Evolutionary conservation across 2,113 vertebrate species (phyloP), one percentile per base, ranked within the genome.

Genomic region (Coregonus clupeaformis): DNA sequence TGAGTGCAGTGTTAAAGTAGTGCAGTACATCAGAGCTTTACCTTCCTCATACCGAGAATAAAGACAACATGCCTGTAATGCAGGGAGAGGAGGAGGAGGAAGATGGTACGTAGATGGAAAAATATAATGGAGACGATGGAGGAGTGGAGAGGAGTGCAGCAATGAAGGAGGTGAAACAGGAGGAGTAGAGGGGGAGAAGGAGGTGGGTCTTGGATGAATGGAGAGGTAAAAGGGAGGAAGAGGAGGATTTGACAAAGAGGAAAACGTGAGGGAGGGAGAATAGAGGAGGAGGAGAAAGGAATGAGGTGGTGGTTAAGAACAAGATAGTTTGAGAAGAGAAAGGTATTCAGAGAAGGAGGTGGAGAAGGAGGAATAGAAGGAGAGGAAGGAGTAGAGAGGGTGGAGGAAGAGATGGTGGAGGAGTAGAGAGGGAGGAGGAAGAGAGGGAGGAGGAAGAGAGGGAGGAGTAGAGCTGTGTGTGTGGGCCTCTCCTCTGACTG

Each of bases 1-100:
- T 68, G 52, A 81, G 68, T 68, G 57, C 65, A 29, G 52, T n/a
- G n/a, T n/a, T n/a, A 36, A 11, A 66, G 11, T n/a, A n/a, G n/a
- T n/a, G n/a, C n/a, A n/a, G n/a, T n/a, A 60, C 57, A 52, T 52
- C 57, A 24, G 20, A 60, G 57, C 5, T 60, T 13, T 60, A 22
- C 6, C 1, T 2, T 42, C 36, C 9, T 42, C 16, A 18, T 18
- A 52, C n/a, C n/a, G 13, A 52, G 68, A 76, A 68, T 71, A 6
- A n/a, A 2, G 77, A 66, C 73, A 49, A 22, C 77, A 80, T 80
- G 79, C 82, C 88, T 90, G 86, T 87, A 89, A 52, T 89, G 90
- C 88, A 86, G 55, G 6, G 27, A 27, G 27, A 27, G 27, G 27
- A 6, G 32, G 9, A 24, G 16, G 63, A 73, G 67, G 29, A 22